Evolutionary conservation across 2,113 vertebrate species (phyloP), one percentile per base, ranked within the genome.

Genomic region (Peromyscus californicus): DNA sequence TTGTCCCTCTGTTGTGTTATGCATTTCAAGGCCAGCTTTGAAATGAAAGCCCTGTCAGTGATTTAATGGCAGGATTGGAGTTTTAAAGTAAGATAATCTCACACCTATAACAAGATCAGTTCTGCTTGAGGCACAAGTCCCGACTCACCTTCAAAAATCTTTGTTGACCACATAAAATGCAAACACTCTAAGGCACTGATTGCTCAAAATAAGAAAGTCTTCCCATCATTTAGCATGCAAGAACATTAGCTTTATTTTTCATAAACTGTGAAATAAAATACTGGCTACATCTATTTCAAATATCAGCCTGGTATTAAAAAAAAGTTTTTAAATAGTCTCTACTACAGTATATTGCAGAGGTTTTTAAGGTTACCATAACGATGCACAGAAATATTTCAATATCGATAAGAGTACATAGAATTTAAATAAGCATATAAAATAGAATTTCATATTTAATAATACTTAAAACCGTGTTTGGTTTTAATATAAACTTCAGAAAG

Each of bases 1-100:
- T 98, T 98, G 93, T 94, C 97, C 93, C 78, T 93, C 96, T 36
- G 76, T 90, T 97, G 97, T 95, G 97, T 96, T 95, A 97, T 89
- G 39, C 95, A 95, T 96, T 95, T 96, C 95, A 98, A 96, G 89
- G 93, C 16, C 63, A 95, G 94, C 89, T 98, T 91, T 67, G 89
- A 96, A 98, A 96, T 90, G 95, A 97, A 80, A 97, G 86, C 31
- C 72, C 98, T 98, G 95, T 90, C 48, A 0, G 57, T 96, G 93
- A 96, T 98, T 98, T 98, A 95, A 93, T 96, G 88, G 70, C 89
- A 97, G 89, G 90, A 97, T 89, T 96, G 97, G 93, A 75, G 42
- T 95, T 97, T 97, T 93, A 97, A 97, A 95, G 3, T 95, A 29
- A 90, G 74, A 93, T 96, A 97, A 98, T 98, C 94, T 98, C 93